Conservation (phyloP, 1,140 invertebrate species). For the Drosophila varians region DNA sequence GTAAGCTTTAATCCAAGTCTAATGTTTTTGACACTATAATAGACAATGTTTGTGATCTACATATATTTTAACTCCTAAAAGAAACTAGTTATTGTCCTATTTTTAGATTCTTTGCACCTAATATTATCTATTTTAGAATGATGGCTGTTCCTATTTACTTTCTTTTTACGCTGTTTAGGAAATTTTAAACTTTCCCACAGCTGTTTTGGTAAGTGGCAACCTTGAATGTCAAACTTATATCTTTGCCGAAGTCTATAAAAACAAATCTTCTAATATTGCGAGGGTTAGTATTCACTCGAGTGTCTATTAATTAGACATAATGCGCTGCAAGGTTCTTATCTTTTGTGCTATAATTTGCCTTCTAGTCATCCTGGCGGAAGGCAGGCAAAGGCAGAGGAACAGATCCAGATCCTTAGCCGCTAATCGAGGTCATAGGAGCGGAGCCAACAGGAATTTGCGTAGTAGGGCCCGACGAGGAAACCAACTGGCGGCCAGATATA, state of each 20-base stretch:
- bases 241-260: slow-evolving; percentile 27
- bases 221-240: slow-evolving; percentile 7
- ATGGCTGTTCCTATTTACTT: slow-evolving; percentile 16
- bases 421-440: neutral
- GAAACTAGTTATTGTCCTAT: neutral
- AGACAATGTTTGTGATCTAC: slow-evolving; percentile 1
- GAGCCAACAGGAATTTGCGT: neutral
- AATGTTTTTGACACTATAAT: neutral
- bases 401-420: slow-evolving; percentile 6
- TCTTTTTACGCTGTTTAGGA: neutral
- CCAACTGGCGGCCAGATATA: neutral
- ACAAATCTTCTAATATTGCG: neutral
- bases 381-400: slow-evolving; percentile 11
- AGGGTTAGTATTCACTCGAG: slow-evolving; percentile 25
- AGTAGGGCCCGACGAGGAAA: slow-evolving; percentile 1
- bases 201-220: slow-evolving; percentile 22
- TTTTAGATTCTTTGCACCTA: slow-evolving; percentile 15
- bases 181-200: slow-evolving; percentile 18
- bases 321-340: slow-evolving; percentile 27
- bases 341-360: slow-evolving; percentile 32
- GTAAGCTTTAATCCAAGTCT: too few species aligned
- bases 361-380: slow-evolving; percentile 22
- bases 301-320: slow-evolving; percentile 2
- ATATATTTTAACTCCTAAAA: too few species aligned
- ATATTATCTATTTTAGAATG: neutral